phyloP scores from a whole-genome alignment of 2,797 vertebrate species.

The Antennarius maculatus region DNA sequence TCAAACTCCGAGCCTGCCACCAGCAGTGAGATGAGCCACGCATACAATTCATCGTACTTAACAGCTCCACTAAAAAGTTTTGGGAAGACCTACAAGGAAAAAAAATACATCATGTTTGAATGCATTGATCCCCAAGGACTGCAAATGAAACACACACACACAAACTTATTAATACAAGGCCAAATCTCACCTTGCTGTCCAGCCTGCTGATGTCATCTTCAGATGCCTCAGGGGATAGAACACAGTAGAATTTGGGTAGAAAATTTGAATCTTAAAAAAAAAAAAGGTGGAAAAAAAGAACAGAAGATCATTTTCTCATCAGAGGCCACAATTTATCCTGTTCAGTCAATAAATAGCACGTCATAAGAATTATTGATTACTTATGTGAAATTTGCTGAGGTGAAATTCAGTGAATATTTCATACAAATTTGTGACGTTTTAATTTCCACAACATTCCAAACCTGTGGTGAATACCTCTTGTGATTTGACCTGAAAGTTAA shows the following conservation, averaged over 20 bases:
- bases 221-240: constrained; percentile 93
- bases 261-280: constrained; percentile 82
- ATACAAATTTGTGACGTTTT: background rate
- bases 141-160: background rate
- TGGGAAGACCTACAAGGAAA: constrained; percentile 86
- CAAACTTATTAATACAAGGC: background rate
- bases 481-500: background rate
- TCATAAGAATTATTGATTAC: background rate
- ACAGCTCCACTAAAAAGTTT: constrained; percentile 89
- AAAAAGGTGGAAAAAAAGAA: constrained; percentile 18
- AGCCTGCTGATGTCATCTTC: constrained; percentile 94
- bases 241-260: constrained; percentile 96
- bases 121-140: background rate
- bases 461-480: background rate
- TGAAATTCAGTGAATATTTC: background rate
- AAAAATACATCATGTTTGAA: background rate
- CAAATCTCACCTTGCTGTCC: constrained; percentile 84
- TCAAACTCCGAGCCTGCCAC: constrained; percentile 95
- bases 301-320: constrained; percentile 6
- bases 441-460: background rate
- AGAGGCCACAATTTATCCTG: background rate
- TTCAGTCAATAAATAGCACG: background rate
- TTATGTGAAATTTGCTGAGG: background rate
- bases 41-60: constrained; percentile 92
- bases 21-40: constrained; percentile 87